Conservation (phyloP, 2,797 vertebrate genomes). For the Buceros bicornis region DNA sequence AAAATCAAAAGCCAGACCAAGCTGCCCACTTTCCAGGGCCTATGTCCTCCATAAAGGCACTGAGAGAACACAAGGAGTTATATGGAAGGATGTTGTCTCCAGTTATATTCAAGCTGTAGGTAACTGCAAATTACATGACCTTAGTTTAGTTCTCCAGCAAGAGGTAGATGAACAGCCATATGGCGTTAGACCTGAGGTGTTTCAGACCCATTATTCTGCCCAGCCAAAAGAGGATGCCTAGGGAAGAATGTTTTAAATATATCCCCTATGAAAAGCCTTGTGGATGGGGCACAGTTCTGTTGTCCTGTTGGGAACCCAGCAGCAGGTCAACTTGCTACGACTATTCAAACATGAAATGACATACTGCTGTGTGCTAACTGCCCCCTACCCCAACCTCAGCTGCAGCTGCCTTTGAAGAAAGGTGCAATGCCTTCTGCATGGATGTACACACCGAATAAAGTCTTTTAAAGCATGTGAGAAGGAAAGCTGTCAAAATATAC, state of each 20-base stretch:
- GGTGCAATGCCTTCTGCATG: constrained; percentile 30
- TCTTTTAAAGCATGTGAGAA: constrained; percentile 58
- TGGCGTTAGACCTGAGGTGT: not conserved
- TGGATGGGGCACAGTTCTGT: not conserved
- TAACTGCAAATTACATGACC: not conserved
- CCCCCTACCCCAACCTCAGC: not conserved
- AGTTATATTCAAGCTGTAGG: not conserved
- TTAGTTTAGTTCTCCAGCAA: not conserved
- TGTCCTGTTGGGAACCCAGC: not conserved
- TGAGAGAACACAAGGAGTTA: not conserved
- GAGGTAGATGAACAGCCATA: not conserved
- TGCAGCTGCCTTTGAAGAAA: constrained; percentile 56
- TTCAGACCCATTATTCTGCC: not conserved
- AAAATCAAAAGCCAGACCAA: not conserved
- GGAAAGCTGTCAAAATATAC: constrained; percentile 50
- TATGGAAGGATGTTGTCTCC: not conserved
- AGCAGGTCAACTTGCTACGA: not conserved
- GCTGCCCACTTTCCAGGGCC: not conserved
- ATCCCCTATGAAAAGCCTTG: not conserved
- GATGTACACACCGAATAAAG: not conserved
- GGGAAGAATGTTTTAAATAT: not conserved
- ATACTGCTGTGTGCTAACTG: not conserved
- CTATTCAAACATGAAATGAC: not conserved
- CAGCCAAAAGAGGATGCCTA: not conserved
- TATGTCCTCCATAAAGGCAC: not conserved